phyloP scores from a whole-genome alignment of 2,113 vertebrate genomes.

The Cyanoliseus patagonus region DNA sequence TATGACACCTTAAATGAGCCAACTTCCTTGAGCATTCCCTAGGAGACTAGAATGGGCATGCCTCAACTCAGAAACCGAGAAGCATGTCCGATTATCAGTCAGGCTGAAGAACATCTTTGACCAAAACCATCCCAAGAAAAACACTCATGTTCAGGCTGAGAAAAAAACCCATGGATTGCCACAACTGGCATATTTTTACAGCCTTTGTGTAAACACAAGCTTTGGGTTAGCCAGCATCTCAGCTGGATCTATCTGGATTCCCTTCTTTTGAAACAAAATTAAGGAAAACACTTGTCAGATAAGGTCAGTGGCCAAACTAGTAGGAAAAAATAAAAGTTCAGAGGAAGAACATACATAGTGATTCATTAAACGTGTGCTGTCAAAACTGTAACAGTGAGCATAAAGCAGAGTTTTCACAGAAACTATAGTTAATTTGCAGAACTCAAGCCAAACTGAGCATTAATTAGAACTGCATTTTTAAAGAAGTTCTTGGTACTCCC shows the following conservation, averaged over 20 bases:
- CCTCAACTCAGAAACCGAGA: not conserved
- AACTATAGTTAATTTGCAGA: not conserved
- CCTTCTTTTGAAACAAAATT: not conserved
- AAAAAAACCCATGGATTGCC: not conserved
- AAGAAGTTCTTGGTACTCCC: not conserved
- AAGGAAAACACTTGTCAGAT: not conserved
- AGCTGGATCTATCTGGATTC: not conserved
- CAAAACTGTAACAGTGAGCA: not conserved
- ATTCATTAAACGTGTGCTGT: not conserved
- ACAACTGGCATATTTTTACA: not conserved
- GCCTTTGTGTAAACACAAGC: not conserved
- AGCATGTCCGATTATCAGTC: conserved; percentile 24
- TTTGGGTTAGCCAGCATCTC: not conserved
- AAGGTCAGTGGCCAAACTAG: not conserved
- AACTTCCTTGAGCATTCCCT: conserved; percentile 22
- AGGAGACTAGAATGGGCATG: conserved; percentile 31
- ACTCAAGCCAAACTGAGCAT: not conserved
- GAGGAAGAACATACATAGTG: not conserved
- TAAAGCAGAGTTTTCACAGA: not conserved
- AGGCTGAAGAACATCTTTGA: conserved; percentile 31
- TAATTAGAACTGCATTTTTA: not conserved
- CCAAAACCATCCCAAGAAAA: not conserved
- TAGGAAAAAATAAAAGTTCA: not conserved
- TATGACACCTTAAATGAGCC: not conserved
- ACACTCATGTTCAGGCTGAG: not conserved